These are phyloP conservation scores for Pristionchus japonicus DNA, from an alignment of 2,888 invertebrate species.

Conservation along the genomic window DNA sequence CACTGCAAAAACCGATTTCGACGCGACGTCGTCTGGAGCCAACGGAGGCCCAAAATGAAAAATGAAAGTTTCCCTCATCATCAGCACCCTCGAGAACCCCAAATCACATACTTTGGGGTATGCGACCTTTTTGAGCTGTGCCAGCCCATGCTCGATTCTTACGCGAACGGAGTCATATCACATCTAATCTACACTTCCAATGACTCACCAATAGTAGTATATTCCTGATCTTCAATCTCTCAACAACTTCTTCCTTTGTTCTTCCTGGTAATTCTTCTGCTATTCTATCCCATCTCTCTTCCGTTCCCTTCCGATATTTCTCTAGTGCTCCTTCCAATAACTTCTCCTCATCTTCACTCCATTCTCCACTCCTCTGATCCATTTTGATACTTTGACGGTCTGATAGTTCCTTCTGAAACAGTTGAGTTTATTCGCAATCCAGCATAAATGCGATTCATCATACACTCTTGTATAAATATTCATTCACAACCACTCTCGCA, in stretches of 20 bases:
- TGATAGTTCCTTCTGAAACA: slow-evolving; percentile 20
- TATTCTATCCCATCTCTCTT: slow-evolving; percentile 89
- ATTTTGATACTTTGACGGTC: slow-evolving; percentile 43
- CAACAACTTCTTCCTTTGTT: slow-evolving; percentile 73
- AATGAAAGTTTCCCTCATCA: no score
- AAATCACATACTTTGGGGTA: no score
- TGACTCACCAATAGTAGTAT: slow-evolving; percentile 89
- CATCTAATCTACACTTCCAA: neutral
- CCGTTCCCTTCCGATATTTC: slow-evolving; percentile 89
- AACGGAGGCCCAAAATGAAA: no score
- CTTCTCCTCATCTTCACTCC: slow-evolving; percentile 65
- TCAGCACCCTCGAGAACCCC: no score
- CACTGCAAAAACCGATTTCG: no score
- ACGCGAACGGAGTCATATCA: neutral
- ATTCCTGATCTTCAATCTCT: slow-evolving; percentile 93
- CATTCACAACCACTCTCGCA: no score
- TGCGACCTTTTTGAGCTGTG: no score
- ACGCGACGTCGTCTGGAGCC: no score
- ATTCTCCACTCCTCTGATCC: slow-evolving; percentile 49
- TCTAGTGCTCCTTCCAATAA: slow-evolving; percentile 61
- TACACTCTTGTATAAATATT: no score
- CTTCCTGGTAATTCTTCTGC: slow-evolving; percentile 86
- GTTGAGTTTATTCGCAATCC: neutral
- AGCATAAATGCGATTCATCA: neutral
- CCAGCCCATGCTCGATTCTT: no score